Conservation (phyloP, 2,888 invertebrate genomes). For the Hymenopus coronatus region DNA sequence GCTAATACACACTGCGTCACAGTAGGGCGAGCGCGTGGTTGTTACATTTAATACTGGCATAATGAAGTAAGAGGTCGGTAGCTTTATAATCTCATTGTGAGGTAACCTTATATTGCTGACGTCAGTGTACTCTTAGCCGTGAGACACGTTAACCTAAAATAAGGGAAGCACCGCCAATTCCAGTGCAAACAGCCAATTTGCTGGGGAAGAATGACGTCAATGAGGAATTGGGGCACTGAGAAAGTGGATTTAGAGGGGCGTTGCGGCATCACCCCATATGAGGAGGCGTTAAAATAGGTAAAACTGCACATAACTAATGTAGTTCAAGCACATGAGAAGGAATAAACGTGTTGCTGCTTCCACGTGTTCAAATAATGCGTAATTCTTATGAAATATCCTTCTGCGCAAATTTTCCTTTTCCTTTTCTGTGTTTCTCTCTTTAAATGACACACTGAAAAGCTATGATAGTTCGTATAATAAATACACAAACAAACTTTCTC, state of each 20-base stretch:
- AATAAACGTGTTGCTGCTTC: no score
- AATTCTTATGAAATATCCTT: background rate
- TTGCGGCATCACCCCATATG: background rate
- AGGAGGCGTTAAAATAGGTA: background rate
- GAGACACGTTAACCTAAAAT: background rate
- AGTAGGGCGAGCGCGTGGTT: background rate
- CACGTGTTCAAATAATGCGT: background rate
- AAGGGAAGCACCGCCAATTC: background rate
- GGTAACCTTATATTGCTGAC: background rate
- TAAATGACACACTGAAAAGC: no score
- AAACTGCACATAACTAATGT: background rate
- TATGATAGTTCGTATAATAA: no score
- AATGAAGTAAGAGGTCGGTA: background rate
- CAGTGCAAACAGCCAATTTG: background rate
- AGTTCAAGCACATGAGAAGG: background rate
- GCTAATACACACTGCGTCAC: background rate
- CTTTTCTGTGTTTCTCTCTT: no score
- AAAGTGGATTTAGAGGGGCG: background rate
- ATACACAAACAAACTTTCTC: no score
- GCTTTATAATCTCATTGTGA: background rate
- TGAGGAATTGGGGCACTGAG: background rate
- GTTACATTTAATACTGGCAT: background rate
- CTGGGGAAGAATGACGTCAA: background rate
- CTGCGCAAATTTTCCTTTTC: no score
- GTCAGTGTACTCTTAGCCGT: background rate